phyloP scores from a whole-genome alignment of 2,797 vertebrate genomes.

The Scarus forsteni region DNA sequence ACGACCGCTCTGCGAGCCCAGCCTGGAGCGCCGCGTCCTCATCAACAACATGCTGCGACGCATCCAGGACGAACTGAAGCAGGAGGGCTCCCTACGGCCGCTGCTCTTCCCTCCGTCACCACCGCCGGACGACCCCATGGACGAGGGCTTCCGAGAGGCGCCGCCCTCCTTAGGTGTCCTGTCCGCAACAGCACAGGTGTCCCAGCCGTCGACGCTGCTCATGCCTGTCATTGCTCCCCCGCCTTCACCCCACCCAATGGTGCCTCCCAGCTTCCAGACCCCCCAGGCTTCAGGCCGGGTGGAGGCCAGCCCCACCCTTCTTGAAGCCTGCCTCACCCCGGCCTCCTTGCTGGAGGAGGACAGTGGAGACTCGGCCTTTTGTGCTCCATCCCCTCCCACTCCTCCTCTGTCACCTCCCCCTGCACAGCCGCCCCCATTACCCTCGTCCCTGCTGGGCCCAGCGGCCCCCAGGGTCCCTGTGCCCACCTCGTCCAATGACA shows the following conservation, averaged over 20 bases:
- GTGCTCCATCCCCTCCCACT: constrained; percentile 84
- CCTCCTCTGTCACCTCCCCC: constrained; percentile 79
- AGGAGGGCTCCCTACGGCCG: constrained; percentile 92
- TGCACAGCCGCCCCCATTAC: constrained; percentile 65
- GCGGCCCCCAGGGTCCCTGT: constrained; percentile 72
- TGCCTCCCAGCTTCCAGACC: constrained; percentile 81
- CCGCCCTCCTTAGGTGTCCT: constrained; percentile 89
- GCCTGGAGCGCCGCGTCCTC: constrained; percentile 95
- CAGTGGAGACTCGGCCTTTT: constrained; percentile 84
- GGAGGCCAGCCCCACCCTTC: constrained; percentile 87
- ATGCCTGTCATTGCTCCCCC: constrained; percentile 76
- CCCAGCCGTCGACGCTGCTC: constrained; percentile 80
- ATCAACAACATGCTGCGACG: constrained; percentile 99
- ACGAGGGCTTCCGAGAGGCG: constrained; percentile 90
- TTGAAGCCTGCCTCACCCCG: constrained; percentile 95
- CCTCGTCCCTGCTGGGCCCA: constrained; percentile 57
- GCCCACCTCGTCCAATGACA: constrained; percentile 84
- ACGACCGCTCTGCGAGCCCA: constrained; percentile 92
- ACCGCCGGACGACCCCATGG: constrained; percentile 86
- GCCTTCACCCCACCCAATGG: constrained; percentile 88
- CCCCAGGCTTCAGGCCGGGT: constrained; percentile 80
- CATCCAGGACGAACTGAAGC: constrained; percentile 97
- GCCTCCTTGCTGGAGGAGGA: constrained; percentile 97
- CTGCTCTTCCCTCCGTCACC: constrained; percentile 88
- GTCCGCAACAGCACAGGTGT: constrained; percentile 78